A percentile compares a stretch with the other conserved stretches of the same genome.
Conservation (phyloP, 2,888 invertebrate species). For the Sinodicranocentrus sp. region DNA sequence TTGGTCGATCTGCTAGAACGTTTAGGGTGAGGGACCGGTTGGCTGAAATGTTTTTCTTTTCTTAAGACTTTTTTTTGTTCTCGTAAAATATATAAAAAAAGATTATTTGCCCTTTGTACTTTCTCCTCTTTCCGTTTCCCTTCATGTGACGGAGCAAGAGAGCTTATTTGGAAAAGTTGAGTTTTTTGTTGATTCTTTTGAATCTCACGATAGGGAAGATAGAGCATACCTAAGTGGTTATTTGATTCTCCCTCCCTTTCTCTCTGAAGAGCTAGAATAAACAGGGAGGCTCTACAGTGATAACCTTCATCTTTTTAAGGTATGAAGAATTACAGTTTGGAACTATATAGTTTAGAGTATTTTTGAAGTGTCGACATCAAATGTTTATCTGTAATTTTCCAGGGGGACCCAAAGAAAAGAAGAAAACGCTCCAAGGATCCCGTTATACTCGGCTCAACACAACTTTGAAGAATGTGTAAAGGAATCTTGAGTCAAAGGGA, state of each 20-base stretch:
- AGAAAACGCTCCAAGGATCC: not conserved
- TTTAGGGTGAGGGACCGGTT: slow-evolving; percentile 31
- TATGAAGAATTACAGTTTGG: too few species aligned
- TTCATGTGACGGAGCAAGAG: not conserved
- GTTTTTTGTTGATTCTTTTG: slow-evolving; percentile 14
- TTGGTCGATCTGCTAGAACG: not conserved
- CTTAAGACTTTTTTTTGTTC: slow-evolving; percentile 8
- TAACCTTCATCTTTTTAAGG: not conserved
- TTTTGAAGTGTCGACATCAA: slow-evolving; percentile 55
- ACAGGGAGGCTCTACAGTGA: not conserved
- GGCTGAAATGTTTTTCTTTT: slow-evolving; percentile 42
- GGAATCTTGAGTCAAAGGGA: slow-evolving; percentile 40
- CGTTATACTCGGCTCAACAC: not conserved
- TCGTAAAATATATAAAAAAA: slow-evolving; percentile 26
- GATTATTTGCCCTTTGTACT: slow-evolving; percentile 38
- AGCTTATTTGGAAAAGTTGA: not conserved
- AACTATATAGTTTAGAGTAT: not conserved
- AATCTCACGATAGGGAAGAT: not conserved
- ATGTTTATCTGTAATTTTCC: slow-evolving; percentile 48
- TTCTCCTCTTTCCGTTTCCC: slow-evolving; percentile 37
- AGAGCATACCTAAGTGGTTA: slow-evolving; percentile 42
- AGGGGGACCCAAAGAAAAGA: not conserved
- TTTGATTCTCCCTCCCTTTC: slow-evolving; percentile 39
- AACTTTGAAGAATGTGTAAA: slow-evolving; percentile 1
- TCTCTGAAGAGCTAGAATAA: not conserved